Percentiles rank a stretch among this genome's conserved stretches.
Evolutionary conservation across 2,113 vertebrate genomes (phyloP).

Genomic region (Tachysurus vachellii): DNA sequence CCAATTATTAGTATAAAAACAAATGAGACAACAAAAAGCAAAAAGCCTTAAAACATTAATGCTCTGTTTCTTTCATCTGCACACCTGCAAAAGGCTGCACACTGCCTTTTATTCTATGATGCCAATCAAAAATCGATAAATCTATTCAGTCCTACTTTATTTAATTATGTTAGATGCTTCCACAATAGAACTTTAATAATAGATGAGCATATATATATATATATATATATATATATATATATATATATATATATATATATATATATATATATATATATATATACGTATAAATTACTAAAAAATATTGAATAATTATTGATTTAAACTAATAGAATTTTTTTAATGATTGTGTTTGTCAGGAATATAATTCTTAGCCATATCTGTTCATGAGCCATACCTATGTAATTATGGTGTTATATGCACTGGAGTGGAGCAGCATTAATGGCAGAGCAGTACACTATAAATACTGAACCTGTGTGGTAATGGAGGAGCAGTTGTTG

Average conservation of each 20-base stretch:
- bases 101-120: slow-evolving; percentile 37
- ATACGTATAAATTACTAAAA: neutral
- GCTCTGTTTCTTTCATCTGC: neutral
- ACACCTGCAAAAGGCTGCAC: no score
- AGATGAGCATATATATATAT: neutral
- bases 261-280: no score
- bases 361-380: neutral
- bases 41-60: neutral
- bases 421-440: neutral
- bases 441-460: neutral
- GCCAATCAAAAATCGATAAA: slow-evolving; percentile 52
- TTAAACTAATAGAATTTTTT: neutral
- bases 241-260: no score
- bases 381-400: neutral
- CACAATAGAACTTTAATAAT: neutral
- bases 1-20: neutral
- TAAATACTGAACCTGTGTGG: slow-evolving; percentile 65
- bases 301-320: neutral
- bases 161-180: slow-evolving; percentile 44
- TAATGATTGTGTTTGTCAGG: neutral
- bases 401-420: neutral
- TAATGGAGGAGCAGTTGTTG: slow-evolving; percentile 76
- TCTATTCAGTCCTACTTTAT: slow-evolving; percentile 50
- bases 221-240: neutral
- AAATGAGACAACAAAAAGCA: neutral